A percentile compares a stretch with the other conserved stretches of the same genome.
These are phyloP conservation scores for Acropora tenuis DNA, from an alignment of 64 coral and sea anemone species.

Conservation along the genomic window DNA sequence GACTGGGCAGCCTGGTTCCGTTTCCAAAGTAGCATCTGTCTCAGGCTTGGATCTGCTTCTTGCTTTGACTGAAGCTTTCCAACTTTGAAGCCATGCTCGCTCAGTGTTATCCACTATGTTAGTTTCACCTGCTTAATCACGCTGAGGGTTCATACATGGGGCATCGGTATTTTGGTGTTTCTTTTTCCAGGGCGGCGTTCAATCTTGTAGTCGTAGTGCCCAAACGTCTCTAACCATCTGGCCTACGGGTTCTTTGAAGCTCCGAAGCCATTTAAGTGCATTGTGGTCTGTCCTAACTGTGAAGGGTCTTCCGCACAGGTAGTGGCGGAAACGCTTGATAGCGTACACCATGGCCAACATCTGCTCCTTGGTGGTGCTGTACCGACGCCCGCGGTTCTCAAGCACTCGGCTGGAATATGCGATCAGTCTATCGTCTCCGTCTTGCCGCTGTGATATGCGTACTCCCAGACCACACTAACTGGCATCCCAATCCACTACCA, in stretches of 20 bases:
- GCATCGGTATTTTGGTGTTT: too few species aligned
- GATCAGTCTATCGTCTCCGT: conserved; percentile 25
- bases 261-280: conserved; percentile 43
- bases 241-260: conserved; percentile 39
- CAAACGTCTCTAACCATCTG: too few species aligned
- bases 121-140: background rate
- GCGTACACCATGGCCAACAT: conserved; percentile 48
- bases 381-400: background rate
- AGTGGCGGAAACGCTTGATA: conserved; percentile 42
- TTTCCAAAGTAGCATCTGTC: background rate
- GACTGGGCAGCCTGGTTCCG: background rate
- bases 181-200: too few species aligned
- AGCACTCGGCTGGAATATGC: conserved; percentile 30
- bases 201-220: too few species aligned
- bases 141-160: too few species aligned
- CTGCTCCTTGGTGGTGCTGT: conserved; percentile 25
- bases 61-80: background rate
- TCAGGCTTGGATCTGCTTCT: conserved; percentile 4
- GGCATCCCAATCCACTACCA: conserved; percentile 35
- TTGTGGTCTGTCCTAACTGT: conserved; percentile 43
- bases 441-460: background rate
- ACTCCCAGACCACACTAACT: background rate
- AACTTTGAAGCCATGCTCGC: background rate
- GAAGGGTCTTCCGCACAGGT: conserved; percentile 42
- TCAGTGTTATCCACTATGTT: background rate